A percentile compares a stretch with the other conserved stretches of the same genome.
Conservation (phyloP, 2,888 invertebrate species). For the Scaeva pyrastri region DNA sequence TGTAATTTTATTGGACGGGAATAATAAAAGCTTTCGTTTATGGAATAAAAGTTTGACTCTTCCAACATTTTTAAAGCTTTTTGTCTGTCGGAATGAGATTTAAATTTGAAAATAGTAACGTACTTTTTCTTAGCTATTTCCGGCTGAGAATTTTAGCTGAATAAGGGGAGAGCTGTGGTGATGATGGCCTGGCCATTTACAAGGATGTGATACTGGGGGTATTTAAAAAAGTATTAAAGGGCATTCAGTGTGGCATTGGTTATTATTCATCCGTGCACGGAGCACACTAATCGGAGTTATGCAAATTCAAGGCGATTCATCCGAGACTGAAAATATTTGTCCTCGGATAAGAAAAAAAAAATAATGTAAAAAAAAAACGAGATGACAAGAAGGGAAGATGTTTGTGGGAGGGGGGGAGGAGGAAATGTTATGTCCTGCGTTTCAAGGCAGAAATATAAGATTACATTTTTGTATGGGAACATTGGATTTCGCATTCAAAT, state of each 20-base stretch:
- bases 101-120: constrained; percentile 60
- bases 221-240: constrained; percentile 13
- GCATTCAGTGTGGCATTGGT: constrained; percentile 57
- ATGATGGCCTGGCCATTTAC: neutral
- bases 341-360: constrained; percentile 30
- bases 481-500: neutral
- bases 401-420: neutral
- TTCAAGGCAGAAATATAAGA: constrained; percentile 7
- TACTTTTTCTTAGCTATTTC: neutral
- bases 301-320: constrained; percentile 58
- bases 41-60: neutral
- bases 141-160: constrained; percentile 65
- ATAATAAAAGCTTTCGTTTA: constrained; percentile 2
- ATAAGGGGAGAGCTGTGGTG: constrained; percentile 11
- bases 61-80: constrained; percentile 11
- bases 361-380: neutral
- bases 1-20: neutral
- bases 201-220: neutral
- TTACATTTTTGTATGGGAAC: neutral
- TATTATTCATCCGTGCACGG: constrained; percentile 51
- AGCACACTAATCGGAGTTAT: constrained; percentile 59
- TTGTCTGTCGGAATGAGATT: neutral
- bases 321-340: constrained; percentile 51
- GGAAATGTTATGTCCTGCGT: neutral
- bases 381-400: neutral